Conservation (phyloP, 2,113 vertebrate genomes). For the Puma concolor region DNA sequence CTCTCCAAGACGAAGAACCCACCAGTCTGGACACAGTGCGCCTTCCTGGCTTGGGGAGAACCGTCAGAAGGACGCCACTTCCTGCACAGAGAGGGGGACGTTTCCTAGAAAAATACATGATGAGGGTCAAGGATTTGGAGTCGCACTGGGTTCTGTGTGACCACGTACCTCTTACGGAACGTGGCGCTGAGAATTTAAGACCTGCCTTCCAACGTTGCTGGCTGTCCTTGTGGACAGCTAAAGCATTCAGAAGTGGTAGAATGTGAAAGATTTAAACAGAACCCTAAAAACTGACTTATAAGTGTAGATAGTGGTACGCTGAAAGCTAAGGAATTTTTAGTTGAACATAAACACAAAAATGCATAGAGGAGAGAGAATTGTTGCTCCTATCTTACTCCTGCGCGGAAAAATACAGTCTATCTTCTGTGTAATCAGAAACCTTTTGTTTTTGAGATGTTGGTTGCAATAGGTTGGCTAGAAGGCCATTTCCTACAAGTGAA, state of each 20-base stretch:
- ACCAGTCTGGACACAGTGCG: neutral
- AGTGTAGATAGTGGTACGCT: neutral
- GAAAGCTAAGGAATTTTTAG: neutral
- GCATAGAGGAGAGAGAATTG: neutral
- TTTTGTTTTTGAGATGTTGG: slow-evolving; percentile 44
- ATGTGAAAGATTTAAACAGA: slow-evolving; percentile 7
- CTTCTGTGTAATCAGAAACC: neutral
- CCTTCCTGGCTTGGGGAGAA: neutral
- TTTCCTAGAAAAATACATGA: neutral
- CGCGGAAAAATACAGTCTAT: neutral
- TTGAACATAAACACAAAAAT: neutral
- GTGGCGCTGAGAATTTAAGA: neutral
- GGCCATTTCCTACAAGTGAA: slow-evolving; percentile 41
- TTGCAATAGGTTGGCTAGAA: slow-evolving; percentile 3
- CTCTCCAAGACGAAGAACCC: neutral
- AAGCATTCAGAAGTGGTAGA: neutral
- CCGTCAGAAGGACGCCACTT: neutral
- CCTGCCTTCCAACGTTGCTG: neutral
- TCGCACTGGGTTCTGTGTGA: neutral
- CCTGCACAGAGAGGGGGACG: neutral
- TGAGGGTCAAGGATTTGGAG: neutral
- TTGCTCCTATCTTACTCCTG: neutral
- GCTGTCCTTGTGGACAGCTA: neutral
- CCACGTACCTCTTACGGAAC: neutral
- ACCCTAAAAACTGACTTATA: neutral